Base-by-base conservation (phyloP, 2,888 invertebrate species). In the Urechis unicinctus region DNA sequence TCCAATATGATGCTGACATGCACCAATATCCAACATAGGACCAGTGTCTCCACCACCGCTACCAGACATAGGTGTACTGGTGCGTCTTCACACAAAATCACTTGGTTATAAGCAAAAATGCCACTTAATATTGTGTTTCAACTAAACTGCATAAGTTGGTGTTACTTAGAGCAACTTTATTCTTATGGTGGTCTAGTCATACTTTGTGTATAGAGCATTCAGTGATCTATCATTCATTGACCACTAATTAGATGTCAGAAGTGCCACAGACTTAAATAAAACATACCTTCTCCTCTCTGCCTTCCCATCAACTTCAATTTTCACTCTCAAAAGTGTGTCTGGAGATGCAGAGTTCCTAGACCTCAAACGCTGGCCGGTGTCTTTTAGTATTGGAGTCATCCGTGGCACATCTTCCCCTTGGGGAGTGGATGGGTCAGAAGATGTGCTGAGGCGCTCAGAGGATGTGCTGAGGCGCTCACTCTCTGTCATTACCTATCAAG, bases 1-100 rank as follows among this genome's bases (percentile, higher is more conserved):
- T 2, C 68, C 71, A 17, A 57, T 63, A 1, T 62, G 62, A 55
- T 66, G 66, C 21, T 65, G 62, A 53, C 65, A 67, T 59, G 63
- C n/a, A 3, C 22, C 31, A 28, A 22, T 53, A 31, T 47, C 48
- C n/a, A 31, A 31, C 3, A 43, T 50, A 24, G 45, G 31, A 17
- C 50, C 50, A n/a, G 26, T 36, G 13, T 57, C 60, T 1, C 50
- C 50, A 29, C 29, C 31, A 28, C 50, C 54, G 13, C 13, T n/a
- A 5, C 41, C 50, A 26, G 26, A 42, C 5, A 48, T 31, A 13
- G 52, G 70, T 3, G 70, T 71, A 57, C 70, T 70, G 3, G 68
- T 68, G n/a, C 64, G 59, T 44, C 60, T 59, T 42, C 22, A 22
- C 36, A 30, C 29, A 30, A 29, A 36, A 28, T 24, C 45, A 25